Evolutionary conservation across 2,888 invertebrate genomes (phyloP), one percentile per base, ranked within the genome.

Genomic region (Melangyna quadrimaculata): DNA sequence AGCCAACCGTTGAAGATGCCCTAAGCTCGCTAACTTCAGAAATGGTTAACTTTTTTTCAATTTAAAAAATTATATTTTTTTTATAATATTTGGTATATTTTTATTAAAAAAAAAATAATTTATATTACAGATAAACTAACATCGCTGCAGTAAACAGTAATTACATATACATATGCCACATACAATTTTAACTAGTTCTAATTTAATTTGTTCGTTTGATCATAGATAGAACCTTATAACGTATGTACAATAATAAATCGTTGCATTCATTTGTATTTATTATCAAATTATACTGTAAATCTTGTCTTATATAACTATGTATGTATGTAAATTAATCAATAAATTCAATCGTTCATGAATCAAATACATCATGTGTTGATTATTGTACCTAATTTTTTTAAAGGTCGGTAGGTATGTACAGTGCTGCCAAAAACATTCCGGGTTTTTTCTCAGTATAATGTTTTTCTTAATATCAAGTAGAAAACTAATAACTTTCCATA

Each of bases 1-100:
- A 94, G 91, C 94, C 94, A 88, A 94, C 94, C 57, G 95, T 95
- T 89, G 95, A 95, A 91, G 94, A 94, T 91, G 95, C 95, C 89
- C 94, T 96, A 91, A 96, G 96, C 92, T 96, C 95, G 92, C 95
- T 96, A 90, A 96, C 96, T 89, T 95, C 95, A 88, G 96, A 96
- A 95, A 96, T 96, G 96, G 96, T 96, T 27, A 93, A 95, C 88
- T 9, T 37, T 17, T 19, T 19, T 10, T 29, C 3, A 3, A 4
- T 29, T 32, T 59, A 22, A 7, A 19, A 32, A 55, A n/a, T n/a
- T n/a, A n/a, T n/a, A n/a, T n/a, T n/a, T n/a, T 12, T 24, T 24
- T 17, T 17, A 8, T 19, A 32, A 19, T n/a, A n/a, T n/a, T n/a
- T n/a, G n/a, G 32, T 9, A 37, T n/a, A 7, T 1, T 12, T 37